Evolutionary conservation across 2,113 vertebrate species (phyloP).

Genomic region (Notiomystis cincta): DNA sequence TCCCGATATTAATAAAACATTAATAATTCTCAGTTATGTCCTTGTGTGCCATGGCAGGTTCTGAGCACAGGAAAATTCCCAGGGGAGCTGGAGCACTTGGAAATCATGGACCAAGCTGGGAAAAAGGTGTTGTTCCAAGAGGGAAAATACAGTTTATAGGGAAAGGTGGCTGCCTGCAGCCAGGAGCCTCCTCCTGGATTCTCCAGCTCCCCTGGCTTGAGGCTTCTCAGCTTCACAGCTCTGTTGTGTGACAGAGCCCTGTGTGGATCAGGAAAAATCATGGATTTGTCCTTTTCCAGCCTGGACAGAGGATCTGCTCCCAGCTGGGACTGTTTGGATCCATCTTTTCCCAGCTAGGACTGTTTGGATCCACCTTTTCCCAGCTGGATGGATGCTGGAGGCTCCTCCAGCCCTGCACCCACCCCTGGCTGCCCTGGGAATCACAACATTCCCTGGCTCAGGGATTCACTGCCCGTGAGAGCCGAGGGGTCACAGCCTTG

Average conservation of each 20-base stretch:
- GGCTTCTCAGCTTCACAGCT: neutral
- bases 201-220: neutral
- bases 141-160: accelerated
- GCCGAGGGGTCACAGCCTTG: neutral
- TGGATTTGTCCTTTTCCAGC: neutral
- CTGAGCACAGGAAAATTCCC: neutral
- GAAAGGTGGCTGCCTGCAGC: neutral
- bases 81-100: neutral
- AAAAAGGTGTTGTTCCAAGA: neutral
- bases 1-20: neutral
- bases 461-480: accelerated
- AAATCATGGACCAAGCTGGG: neutral
- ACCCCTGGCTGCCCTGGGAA: neutral
- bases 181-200: neutral
- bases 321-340: neutral
- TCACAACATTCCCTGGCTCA: neutral
- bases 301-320: neutral
- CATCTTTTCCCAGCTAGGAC: neutral
- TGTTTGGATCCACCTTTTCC: neutral
- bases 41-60: accelerated
- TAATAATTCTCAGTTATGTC: neutral
- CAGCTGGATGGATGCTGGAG: neutral
- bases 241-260: neutral
- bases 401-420: neutral
- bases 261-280: neutral